Evolutionary conservation across 2,113 vertebrate species (phyloP).

Genomic region (Malaclemys terrapin): DNA sequence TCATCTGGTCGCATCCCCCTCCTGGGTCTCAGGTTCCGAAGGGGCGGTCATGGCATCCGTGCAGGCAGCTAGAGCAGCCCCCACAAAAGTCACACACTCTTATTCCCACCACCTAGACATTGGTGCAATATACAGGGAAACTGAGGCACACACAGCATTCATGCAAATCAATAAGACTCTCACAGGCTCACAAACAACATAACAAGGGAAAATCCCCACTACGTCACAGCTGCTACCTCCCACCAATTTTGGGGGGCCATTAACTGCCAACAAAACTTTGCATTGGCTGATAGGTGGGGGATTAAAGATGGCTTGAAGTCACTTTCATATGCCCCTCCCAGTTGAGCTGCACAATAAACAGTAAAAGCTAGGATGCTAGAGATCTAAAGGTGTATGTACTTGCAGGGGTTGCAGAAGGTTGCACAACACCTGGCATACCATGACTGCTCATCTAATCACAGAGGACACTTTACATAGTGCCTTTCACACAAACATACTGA

Average conservation of each 20-base stretch:
- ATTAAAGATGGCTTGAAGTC: constrained; percentile 1
- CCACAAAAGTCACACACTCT: no score
- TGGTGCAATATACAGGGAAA: no score
- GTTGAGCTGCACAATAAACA: not conserved
- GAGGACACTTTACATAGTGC: not conserved
- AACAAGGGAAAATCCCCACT: no score
- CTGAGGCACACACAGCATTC: no score
- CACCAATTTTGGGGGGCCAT: not conserved
- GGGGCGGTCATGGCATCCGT: no score
- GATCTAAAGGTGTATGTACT: not conserved
- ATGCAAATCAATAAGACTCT: no score
- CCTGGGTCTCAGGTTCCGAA: no score
- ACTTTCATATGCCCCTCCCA: not conserved
- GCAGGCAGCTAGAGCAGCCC: no score
- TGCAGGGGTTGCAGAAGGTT: not conserved
- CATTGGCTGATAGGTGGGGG: not conserved
- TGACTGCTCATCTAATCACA: not conserved
- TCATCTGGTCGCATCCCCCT: no score
- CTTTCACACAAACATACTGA: not conserved
- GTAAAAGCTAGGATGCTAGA: not conserved
- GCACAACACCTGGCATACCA: not conserved
- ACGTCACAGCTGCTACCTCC: not conserved
- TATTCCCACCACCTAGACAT: no score
- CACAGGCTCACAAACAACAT: no score
- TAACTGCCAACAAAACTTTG: constrained; percentile 12